Evolutionary conservation across 2,113 vertebrate genomes (phyloP), one percentile per base, ranked within the genome.

Genomic region (Apteryx owenii): DNA sequence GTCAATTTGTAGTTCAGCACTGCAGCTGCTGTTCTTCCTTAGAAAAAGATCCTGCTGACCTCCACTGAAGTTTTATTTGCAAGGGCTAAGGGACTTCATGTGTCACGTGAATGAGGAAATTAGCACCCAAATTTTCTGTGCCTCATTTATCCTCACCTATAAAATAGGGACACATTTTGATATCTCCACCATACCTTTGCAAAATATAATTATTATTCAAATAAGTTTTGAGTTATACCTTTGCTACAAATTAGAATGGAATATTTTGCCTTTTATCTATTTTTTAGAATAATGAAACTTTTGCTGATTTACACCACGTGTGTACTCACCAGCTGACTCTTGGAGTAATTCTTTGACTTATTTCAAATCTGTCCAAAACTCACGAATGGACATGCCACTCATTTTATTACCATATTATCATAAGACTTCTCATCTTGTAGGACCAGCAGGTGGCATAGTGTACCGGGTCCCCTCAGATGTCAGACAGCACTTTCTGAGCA

Each of bases 241-340:
- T 81, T 85, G 33, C 25, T 17, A 46, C 25, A 58, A 78, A 62
- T 22, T 5, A 73, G 51, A 51, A 88, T 66, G n/a, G 18, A 85
- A 7, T 73, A 66, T 58, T 87, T 81, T 73, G 58, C 36, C 3
- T 84, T 11, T 4, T 73, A 28, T 56, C 71, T 62, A 29, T 40
- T 88, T 93, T 60, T 60, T 56, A 48, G 12, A 21, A 18, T 36
- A 61, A 25, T 36, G 64, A 73, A 84, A 36, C 4, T 64, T 68
- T 19, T 50, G 21, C 18, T 56, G 21, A 33, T n/a, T 70, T 88
- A 72, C 33, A 60, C 12, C 31, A 56, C 3, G 10, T 16, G 28
- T 18, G 3, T 20, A 44, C 2, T 2, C 0, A 3, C 38, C 48
- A 80, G 28, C 5, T 81, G 12, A 56, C 23, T 66, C 10, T 31